Evolutionary conservation across 2,888 invertebrate species (phyloP).

Genomic region (Cyrtodaria siliqua): DNA sequence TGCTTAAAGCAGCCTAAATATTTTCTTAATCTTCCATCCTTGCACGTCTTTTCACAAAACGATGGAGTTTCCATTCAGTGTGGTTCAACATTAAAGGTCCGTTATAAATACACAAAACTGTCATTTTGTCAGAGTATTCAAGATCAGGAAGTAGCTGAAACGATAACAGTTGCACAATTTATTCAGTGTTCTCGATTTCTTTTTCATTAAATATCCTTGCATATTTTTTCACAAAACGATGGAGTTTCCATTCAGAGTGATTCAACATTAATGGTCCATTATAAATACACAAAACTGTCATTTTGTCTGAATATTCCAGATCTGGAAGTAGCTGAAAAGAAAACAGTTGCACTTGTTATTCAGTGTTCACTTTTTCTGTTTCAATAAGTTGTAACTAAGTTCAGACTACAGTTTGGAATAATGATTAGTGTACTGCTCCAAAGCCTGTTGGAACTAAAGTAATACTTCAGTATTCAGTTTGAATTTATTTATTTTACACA

Average conservation of each 20-base stretch:
- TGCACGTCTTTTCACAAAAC: constrained; percentile 78
- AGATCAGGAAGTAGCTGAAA: constrained; percentile 91
- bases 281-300: constrained; percentile 91
- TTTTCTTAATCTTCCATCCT: constrained; percentile 47
- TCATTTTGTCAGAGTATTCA: constrained; percentile 89
- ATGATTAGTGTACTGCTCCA: too few species aligned
- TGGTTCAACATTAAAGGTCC: constrained; percentile 87
- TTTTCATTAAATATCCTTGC: constrained; percentile 44
- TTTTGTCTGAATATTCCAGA: constrained; percentile 90
- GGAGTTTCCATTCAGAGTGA: constrained; percentile 86
- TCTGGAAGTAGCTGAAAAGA: constrained; percentile 90
- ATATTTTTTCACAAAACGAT: constrained; percentile 79
- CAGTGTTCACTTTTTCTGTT: background rate
- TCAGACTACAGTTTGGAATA: too few species aligned
- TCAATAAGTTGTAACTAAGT: too few species aligned
- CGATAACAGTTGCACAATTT: background rate
- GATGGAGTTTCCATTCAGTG: constrained; percentile 86
- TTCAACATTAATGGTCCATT: constrained; percentile 89
- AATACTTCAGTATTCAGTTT: too few species aligned
- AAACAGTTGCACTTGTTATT: background rate
- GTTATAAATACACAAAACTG: constrained; percentile 93
- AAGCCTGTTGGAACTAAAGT: too few species aligned
- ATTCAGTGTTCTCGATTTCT: too few species aligned
- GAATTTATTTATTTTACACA: too few species aligned
- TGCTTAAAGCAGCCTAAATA: too few species aligned